Percentiles rank a stretch among this genome's conserved stretches.
Evolutionary conservation across 2,113 vertebrate genomes (phyloP).

Genomic region (Struthidea cinerea): DNA sequence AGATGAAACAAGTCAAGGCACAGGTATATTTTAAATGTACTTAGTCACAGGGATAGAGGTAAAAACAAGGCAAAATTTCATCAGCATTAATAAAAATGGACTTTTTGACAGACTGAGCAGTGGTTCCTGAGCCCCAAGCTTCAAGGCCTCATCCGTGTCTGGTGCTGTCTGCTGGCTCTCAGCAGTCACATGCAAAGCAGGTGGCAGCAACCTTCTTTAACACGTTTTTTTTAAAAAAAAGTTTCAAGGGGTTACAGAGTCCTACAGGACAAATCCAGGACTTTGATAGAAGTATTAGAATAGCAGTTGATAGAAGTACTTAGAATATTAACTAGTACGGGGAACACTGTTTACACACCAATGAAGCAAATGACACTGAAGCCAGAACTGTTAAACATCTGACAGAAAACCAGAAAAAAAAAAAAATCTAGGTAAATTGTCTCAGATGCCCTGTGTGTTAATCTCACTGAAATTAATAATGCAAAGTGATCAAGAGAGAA

Average conservation of each 20-base stretch:
- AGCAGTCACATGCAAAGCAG: slow-evolving; percentile 17
- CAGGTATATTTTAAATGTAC: background rate
- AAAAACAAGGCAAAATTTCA: background rate
- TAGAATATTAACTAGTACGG: background rate
- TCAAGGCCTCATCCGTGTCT: background rate
- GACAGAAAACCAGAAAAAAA: background rate
- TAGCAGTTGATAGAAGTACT: slow-evolving; percentile 24
- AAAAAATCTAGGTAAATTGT: background rate
- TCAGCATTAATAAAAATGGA: background rate
- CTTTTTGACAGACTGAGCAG: background rate
- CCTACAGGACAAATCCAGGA: slow-evolving; percentile 48
- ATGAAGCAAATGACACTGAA: background rate
- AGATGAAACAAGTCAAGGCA: background rate
- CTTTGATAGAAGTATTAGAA: slow-evolving; percentile 24
- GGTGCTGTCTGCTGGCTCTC: background rate
- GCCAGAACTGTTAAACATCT: background rate
- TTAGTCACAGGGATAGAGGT: background rate
- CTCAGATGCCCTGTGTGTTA: background rate
- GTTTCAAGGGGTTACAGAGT: slow-evolving; percentile 37
- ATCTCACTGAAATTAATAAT: background rate
- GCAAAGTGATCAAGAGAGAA: background rate
- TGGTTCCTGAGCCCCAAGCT: background rate
- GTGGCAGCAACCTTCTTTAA: slow-evolving; percentile 19
- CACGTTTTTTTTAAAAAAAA: background rate
- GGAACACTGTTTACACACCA: background rate